These are phyloP conservation scores for Harpalus rubripes DNA, from an alignment of 2,888 invertebrate species.

Conservation along the genomic window DNA sequence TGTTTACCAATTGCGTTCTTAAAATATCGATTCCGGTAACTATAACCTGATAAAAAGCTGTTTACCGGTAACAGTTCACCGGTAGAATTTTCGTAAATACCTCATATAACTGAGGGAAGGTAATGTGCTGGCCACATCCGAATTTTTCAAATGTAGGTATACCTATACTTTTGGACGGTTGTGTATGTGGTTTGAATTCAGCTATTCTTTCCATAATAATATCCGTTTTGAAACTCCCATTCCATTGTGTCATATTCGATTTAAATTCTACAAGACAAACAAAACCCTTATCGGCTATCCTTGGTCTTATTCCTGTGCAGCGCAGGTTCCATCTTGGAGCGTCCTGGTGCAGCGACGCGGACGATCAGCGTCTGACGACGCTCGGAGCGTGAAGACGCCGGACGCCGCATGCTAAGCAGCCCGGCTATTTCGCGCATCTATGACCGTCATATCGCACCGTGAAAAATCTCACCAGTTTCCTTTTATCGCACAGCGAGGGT, in stretches of 20 bases:
- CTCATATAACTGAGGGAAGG: no score
- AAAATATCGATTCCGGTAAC: no score
- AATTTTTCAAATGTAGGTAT: no score
- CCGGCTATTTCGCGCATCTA: conserved; percentile 61
- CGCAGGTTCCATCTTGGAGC: not conserved
- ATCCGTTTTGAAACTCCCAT: not conserved
- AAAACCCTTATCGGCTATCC: conserved; percentile 30
- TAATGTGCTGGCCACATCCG: no score
- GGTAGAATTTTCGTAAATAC: no score
- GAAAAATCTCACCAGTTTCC: conserved; percentile 37
- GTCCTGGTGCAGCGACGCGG: conserved; percentile 40
- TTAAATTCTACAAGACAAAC: conserved; percentile 16
- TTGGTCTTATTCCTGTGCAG: not conserved
- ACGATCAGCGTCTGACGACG: conserved; percentile 67
- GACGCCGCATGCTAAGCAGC: conserved; percentile 61
- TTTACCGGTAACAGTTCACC: no score
- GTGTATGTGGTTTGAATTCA: no score
- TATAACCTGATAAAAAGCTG: no score
- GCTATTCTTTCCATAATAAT: no score
- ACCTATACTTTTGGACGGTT: no score
- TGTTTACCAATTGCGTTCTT: no score
- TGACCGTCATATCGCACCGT: conserved; percentile 11
- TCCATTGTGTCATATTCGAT: not conserved
- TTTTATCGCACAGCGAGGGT: conserved; percentile 47
- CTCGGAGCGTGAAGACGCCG: conserved; percentile 65